Percentiles rank a stretch among this genome's conserved stretches.
These are phyloP conservation scores for Eurytoma californica DNA, from an alignment of 2,888 invertebrate species.

Conservation along the genomic window DNA sequence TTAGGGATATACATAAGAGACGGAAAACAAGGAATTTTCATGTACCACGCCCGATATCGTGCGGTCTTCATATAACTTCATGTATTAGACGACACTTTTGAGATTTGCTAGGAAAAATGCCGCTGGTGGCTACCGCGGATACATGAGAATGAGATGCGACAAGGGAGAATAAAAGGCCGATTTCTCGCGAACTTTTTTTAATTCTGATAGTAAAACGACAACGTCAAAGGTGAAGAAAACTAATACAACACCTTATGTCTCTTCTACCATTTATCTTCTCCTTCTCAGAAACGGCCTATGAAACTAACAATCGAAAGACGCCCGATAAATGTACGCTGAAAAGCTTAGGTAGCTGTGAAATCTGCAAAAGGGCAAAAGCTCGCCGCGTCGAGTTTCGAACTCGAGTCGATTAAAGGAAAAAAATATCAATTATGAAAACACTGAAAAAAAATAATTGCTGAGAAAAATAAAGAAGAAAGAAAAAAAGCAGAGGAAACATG, in stretches of 20 bases:
- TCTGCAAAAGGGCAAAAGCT: constrained; percentile 25
- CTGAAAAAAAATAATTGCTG: constrained; percentile 25
- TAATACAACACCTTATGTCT: constrained; percentile 22
- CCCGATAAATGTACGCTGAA: constrained; percentile 23
- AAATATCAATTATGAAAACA: constrained; percentile 42
- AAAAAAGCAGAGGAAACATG: constrained; percentile 32
- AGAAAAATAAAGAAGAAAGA: constrained; percentile 18
- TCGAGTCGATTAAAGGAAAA: constrained; percentile 34
- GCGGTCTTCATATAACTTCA: neutral
- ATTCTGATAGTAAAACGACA: constrained; percentile 3
- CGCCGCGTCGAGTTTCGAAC: constrained; percentile 24
- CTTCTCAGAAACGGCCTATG: constrained; percentile 54
- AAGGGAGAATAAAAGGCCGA: constrained; percentile 18
- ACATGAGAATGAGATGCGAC: constrained; percentile 7
- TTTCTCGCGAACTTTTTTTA: constrained; percentile 38
- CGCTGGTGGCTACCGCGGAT: constrained; percentile 13
- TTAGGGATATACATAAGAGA: neutral
- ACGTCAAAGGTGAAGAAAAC: constrained; percentile 10
- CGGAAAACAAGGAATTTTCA: neutral
- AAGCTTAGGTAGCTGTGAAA: constrained; percentile 38
- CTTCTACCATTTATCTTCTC: constrained; percentile 32
- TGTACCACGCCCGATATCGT: constrained; percentile 15
- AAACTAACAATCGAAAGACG: constrained; percentile 26
- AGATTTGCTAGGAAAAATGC: constrained; percentile 43
- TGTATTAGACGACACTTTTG: constrained; percentile 23